phyloP scores from a whole-genome alignment of 2,888 invertebrate species.

The Orthosia gracilis region DNA sequence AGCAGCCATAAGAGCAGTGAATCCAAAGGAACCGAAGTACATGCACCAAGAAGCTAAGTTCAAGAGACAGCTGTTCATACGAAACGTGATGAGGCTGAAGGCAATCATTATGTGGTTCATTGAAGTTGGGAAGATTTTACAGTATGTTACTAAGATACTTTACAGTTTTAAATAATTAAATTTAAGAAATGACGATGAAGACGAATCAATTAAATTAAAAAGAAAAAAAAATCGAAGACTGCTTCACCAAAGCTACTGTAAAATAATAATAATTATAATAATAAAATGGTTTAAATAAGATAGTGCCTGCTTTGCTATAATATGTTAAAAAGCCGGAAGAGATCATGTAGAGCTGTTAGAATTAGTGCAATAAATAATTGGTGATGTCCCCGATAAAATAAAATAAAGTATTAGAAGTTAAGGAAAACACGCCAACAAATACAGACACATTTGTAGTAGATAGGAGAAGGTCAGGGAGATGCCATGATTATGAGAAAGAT shows the following conservation, averaged over 20 bases:
- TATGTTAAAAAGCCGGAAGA: too few relatives aligned
- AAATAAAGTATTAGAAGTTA: background rate
- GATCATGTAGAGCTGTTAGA: background rate
- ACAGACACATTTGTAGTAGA: background rate
- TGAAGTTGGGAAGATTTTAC: slow-evolving; percentile 97
- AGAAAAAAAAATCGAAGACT: background rate
- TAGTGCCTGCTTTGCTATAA: background rate
- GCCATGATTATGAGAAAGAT: too few relatives aligned
- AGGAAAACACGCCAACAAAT: background rate
- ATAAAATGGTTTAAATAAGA: background rate
- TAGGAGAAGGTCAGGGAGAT: background rate
- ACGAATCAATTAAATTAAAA: background rate
- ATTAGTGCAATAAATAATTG: background rate
- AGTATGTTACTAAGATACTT: slow-evolving; percentile 91
- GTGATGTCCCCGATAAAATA: background rate
- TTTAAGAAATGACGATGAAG: too few relatives aligned
- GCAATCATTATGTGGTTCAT: slow-evolving; percentile 97
- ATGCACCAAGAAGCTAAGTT: slow-evolving; percentile 99
- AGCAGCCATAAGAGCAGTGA: slow-evolving; percentile 97
- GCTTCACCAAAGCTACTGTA: background rate
- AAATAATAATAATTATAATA: too few relatives aligned
- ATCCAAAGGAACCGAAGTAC: slow-evolving; percentile 98
- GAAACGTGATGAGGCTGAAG: slow-evolving; percentile 98
- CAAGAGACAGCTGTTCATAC: slow-evolving; percentile 98
- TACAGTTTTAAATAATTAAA: too few relatives aligned